Conservation (phyloP, 2,113 vertebrate genomes). For the Nothoprocta perdicaria region DNA sequence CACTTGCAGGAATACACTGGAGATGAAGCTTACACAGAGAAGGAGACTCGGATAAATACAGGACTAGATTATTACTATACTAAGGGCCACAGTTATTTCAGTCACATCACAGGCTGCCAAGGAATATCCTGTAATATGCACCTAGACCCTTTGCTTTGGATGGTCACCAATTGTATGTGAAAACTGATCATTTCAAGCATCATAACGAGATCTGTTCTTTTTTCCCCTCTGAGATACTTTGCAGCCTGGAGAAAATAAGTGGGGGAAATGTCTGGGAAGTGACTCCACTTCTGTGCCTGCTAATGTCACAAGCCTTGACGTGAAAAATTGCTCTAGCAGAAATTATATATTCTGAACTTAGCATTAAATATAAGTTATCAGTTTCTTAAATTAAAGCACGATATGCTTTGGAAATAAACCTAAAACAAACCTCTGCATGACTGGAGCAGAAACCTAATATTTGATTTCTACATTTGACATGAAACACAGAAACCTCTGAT, state of each 20-base stretch:
- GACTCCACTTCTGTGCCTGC: background rate
- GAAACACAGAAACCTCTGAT: background rate
- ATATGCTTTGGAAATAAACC: background rate
- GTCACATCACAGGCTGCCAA: background rate
- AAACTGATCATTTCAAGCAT: background rate
- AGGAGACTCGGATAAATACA: background rate
- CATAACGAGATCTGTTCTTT: background rate
- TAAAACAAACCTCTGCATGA: background rate
- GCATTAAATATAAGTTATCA: background rate
- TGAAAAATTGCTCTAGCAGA: background rate
- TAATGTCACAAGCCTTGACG: background rate
- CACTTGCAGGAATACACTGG: background rate
- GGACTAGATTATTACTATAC: background rate
- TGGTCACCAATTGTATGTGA: background rate
- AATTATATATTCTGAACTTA: background rate
- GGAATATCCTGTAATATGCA: background rate
- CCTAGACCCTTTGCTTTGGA: background rate
- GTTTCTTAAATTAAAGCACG: background rate
- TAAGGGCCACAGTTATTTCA: background rate
- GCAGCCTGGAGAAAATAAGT: background rate
- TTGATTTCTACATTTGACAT: background rate
- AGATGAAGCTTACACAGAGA: background rate
- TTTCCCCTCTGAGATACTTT: background rate
- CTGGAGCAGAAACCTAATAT: background rate
- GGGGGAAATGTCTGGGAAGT: constrained; percentile 18